Evolutionary conservation across 2,888 invertebrate species (phyloP).

Genomic region (Plagodis dolabraria): DNA sequence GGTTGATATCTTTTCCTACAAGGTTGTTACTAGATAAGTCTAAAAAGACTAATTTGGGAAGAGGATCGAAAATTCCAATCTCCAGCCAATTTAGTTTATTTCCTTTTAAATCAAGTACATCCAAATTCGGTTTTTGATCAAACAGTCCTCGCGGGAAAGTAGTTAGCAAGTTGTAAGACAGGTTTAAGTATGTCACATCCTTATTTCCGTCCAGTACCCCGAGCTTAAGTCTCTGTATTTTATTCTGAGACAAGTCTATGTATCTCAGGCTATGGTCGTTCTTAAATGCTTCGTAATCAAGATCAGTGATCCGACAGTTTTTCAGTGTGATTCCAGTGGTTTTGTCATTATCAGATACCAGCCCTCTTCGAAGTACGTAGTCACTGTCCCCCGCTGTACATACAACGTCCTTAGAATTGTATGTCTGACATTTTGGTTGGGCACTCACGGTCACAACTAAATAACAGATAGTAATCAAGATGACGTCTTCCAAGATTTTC

Average conservation of each 20-base stretch:
- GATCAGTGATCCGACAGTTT: conserved; percentile 44
- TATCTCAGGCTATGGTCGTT: conserved; percentile 47
- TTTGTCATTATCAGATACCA: conserved; percentile 48
- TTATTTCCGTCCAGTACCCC: conserved; percentile 56
- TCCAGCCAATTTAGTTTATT: conserved; percentile 50
- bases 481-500: not conserved
- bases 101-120: conserved; percentile 56
- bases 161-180: conserved; percentile 55
- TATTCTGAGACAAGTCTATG: conserved; percentile 61
- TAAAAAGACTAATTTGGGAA: conserved; percentile 51
- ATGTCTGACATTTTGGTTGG: conserved; percentile 39
- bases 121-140: conserved; percentile 54
- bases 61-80: conserved; percentile 54
- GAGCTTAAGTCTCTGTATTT: conserved; percentile 49
- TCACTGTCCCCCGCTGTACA: conserved; percentile 43
- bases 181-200: conserved; percentile 52
- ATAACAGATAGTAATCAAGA: not conserved
- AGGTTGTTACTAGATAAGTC: conserved; percentile 59
- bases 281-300: conserved; percentile 55
- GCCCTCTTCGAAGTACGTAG: conserved; percentile 42
- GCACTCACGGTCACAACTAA: conserved; percentile 6
- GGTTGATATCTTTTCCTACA: conserved; percentile 48
- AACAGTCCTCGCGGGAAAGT: conserved; percentile 58
- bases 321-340: conserved; percentile 46
- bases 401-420: conserved; percentile 37